A percentile compares a stretch with the other conserved stretches of the same genome.
phyloP scores from a whole-genome alignment of 2,797 vertebrate genomes.

The Sebastes minor region DNA sequence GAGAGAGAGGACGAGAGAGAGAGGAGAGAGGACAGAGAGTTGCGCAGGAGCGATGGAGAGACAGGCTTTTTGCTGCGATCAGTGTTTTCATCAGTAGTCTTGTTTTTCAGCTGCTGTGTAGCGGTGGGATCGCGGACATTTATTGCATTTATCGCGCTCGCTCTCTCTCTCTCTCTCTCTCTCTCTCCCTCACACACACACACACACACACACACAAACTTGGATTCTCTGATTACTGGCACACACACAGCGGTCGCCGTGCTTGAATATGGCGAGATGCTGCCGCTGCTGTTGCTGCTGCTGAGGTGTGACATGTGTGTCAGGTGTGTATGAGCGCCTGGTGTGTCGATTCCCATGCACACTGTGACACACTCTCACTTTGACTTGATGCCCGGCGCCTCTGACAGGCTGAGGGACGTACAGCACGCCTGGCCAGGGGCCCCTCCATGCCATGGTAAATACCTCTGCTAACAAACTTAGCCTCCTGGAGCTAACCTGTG shows the following conservation, averaged over 20 bases:
- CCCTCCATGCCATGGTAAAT: constrained; percentile 80
- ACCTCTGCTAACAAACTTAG: constrained; percentile 36
- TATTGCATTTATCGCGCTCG: neutral
- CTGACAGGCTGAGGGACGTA: constrained; percentile 61
- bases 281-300: constrained; percentile 14
- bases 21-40: constrained; percentile 52
- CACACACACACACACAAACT: constrained; percentile 11
- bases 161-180: too few species aligned
- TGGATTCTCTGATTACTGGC: constrained; percentile 30
- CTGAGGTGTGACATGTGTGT: constrained; percentile 28
- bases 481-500: constrained; percentile 4
- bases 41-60: constrained; percentile 71
- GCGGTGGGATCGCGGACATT: constrained; percentile 53
- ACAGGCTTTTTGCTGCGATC: constrained; percentile 71
- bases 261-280: constrained; percentile 43
- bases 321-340: constrained; percentile 62
- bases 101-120: constrained; percentile 52
- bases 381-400: constrained; percentile 59
- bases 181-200: constrained; percentile 3
- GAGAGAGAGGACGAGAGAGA: constrained; percentile 32
- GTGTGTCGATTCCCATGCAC: constrained; percentile 50
- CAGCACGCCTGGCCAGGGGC: constrained; percentile 57
- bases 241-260: constrained; percentile 24
- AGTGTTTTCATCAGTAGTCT: constrained; percentile 68
- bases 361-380: constrained; percentile 30